phyloP scores from a whole-genome alignment of 1,140 invertebrate species.

The Neuroterus valhalla region DNA sequence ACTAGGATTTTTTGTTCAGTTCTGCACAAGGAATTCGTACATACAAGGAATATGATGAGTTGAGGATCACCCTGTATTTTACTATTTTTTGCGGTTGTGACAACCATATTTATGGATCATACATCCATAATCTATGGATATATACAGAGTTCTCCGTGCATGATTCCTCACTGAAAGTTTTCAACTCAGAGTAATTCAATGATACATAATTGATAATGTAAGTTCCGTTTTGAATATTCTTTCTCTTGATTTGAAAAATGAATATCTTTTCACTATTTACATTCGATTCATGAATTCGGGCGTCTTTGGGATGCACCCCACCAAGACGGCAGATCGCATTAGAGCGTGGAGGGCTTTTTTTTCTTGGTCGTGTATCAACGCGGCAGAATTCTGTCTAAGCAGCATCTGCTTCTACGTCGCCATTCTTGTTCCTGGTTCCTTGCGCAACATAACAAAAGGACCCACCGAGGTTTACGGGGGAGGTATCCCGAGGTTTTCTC shows the following conservation, averaged over 20 bases:
- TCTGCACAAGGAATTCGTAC: too few species aligned
- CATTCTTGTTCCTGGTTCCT: slow-evolving; percentile 59
- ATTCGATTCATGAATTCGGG: slow-evolving; percentile 8
- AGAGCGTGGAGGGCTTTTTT: slow-evolving; percentile 58
- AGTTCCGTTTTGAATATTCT: not conserved
- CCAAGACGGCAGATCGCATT: slow-evolving; percentile 60
- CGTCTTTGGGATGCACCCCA: slow-evolving; percentile 30
- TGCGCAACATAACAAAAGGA: slow-evolving; percentile 64
- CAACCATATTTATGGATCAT: too few species aligned
- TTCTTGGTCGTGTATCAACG: slow-evolving; percentile 58
- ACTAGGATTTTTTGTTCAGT: too few species aligned
- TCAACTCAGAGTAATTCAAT: too few species aligned
- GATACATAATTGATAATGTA: too few species aligned
- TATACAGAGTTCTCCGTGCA: too few species aligned
- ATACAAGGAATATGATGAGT: too few species aligned
- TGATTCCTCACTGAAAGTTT: too few species aligned
- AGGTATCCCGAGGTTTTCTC: slow-evolving; percentile 60
- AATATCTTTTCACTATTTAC: not conserved
- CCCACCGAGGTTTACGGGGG: slow-evolving; percentile 64
- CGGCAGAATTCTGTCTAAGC: slow-evolving; percentile 54
- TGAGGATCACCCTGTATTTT: too few species aligned
- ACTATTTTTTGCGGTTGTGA: too few species aligned
- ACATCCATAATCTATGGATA: too few species aligned
- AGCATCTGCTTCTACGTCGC: slow-evolving; percentile 68
- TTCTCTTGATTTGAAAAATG: not conserved